A percentile compares a stretch with the other conserved stretches of the same genome.
phyloP scores from a whole-genome alignment of 2,888 invertebrate genomes.

The Pyrrhia umbra region DNA sequence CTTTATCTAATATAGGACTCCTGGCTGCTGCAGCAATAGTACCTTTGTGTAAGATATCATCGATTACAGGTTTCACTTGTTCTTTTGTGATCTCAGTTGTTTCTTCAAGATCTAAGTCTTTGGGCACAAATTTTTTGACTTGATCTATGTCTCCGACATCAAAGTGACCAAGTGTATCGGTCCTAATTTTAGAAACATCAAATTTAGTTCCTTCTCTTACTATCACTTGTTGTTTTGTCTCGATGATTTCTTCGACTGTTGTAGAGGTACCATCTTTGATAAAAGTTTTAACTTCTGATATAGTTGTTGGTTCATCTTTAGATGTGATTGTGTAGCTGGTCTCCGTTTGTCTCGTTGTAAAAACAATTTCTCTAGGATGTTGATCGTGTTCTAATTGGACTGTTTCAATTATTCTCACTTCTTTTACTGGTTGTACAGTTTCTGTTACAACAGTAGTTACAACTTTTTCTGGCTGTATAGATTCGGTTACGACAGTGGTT shows the following conservation, averaged over 20 bases:
- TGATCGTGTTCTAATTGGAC: slow-evolving; percentile 38
- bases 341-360: slow-evolving; percentile 72
- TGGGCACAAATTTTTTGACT: slow-evolving; percentile 71
- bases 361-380: slow-evolving; percentile 61
- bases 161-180: slow-evolving; percentile 83
- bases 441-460: slow-evolving; percentile 40
- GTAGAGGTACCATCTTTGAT: slow-evolving; percentile 65
- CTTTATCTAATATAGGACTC: slow-evolving; percentile 83
- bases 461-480: slow-evolving; percentile 26
- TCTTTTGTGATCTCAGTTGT: slow-evolving; percentile 82
- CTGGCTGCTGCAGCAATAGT: slow-evolving; percentile 80
- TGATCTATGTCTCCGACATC: slow-evolving; percentile 72
- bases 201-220: slow-evolving; percentile 74
- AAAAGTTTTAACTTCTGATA: slow-evolving; percentile 63
- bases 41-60: slow-evolving; percentile 85
- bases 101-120: slow-evolving; percentile 75
- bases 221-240: slow-evolving; percentile 60
- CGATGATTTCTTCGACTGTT: slow-evolving; percentile 60
- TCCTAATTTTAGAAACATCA: slow-evolving; percentile 83
- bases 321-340: slow-evolving; percentile 67
- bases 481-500: slow-evolving; percentile 11
- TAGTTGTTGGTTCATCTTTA: slow-evolving; percentile 64
- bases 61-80: slow-evolving; percentile 84
- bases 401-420: slow-evolving; percentile 55
- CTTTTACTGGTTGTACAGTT: slow-evolving; percentile 52